phyloP scores from a whole-genome alignment of 2,113 vertebrate genomes.

The Zosterops borbonicus region DNA sequence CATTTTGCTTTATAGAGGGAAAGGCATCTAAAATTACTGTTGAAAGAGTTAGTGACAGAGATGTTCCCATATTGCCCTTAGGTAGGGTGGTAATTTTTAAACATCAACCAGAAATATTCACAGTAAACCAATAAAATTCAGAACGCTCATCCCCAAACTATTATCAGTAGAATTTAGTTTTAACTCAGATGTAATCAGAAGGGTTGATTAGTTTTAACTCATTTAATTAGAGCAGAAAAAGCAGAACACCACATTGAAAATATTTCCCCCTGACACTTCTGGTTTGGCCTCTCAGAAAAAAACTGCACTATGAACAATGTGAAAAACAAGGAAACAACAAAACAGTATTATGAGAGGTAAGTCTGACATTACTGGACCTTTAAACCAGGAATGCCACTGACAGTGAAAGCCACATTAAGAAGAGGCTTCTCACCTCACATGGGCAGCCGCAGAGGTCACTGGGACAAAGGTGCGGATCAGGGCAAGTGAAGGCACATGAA shows the following conservation, averaged over 20 bases:
- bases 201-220: neutral
- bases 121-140: neutral
- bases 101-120: neutral
- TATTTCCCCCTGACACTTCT: neutral
- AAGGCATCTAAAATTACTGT: neutral
- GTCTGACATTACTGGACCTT: neutral
- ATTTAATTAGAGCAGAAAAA: neutral
- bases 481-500: neutral
- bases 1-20: neutral
- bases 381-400: neutral
- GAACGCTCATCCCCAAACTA: neutral
- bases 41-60: neutral
- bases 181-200: neutral
- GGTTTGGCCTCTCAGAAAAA: neutral
- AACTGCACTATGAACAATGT: neutral
- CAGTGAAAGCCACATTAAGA: neutral
- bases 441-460: neutral
- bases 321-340: neutral
- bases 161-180: neutral
- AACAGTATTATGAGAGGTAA: neutral
- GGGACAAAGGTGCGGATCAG: neutral
- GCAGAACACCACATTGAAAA: neutral
- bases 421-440: neutral
- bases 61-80: accelerated
- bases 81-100: neutral